Evolutionary conservation across 2,797 vertebrate species (phyloP).

Genomic region (Melanotaenia maccullochi): DNA sequence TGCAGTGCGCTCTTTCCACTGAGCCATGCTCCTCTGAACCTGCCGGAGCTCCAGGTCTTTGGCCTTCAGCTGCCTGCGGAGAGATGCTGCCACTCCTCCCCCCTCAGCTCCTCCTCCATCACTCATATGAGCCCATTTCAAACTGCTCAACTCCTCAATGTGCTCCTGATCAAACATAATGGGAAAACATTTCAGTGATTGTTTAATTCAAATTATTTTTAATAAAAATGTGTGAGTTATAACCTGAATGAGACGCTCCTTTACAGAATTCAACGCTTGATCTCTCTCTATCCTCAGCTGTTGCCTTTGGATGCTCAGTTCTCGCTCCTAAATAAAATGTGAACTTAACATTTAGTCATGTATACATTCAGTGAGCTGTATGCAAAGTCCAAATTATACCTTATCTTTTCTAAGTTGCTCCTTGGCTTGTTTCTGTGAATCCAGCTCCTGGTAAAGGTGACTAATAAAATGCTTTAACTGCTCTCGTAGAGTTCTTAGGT

Average conservation of each 20-base stretch:
- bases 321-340: slow-evolving; percentile 70
- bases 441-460: slow-evolving; percentile 70
- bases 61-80: slow-evolving; percentile 75
- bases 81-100: slow-evolving; percentile 51
- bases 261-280: slow-evolving; percentile 68
- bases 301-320: slow-evolving; percentile 73
- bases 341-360: neutral
- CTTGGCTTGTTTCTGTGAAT: slow-evolving; percentile 58
- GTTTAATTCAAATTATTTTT: neutral
- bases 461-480: slow-evolving; percentile 67
- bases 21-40: slow-evolving; percentile 77
- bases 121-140: slow-evolving; percentile 63
- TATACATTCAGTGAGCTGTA: neutral
- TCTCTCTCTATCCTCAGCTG: slow-evolving; percentile 71
- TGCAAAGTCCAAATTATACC: slow-evolving; percentile 56
- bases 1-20: slow-evolving; percentile 80
- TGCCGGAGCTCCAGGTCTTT: slow-evolving; percentile 80
- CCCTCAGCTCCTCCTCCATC: slow-evolving; percentile 47
- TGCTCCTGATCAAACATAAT: slow-evolving; percentile 76
- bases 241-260: slow-evolving; percentile 78
- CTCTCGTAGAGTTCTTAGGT: slow-evolving; percentile 70
- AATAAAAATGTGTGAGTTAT: neutral
- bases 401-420: slow-evolving; percentile 70
- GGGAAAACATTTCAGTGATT: neutral
- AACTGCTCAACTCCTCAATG: slow-evolving; percentile 79